Evolutionary conservation across 2,888 invertebrate species (phyloP).

Genomic region (Amphipyra tragopoginis): DNA sequence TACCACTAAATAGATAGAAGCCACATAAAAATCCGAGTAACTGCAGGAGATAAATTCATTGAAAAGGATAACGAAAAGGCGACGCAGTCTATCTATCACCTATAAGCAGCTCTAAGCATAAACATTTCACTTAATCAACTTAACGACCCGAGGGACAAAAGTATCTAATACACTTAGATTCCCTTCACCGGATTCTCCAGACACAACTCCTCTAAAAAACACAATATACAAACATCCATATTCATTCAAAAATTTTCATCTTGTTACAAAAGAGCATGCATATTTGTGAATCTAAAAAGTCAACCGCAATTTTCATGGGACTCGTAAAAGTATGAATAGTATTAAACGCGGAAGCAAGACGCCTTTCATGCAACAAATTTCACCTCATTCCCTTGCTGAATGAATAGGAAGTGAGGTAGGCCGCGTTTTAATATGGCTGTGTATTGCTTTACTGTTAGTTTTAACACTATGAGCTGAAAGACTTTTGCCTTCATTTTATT

Average conservation of each 20-base stretch:
- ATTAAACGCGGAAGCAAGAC: constrained; percentile 60
- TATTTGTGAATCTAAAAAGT: constrained; percentile 52
- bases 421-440: constrained; percentile 43
- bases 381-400: constrained; percentile 63
- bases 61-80: no score
- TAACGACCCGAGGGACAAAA: neutral
- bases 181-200: neutral
- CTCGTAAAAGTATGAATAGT: constrained; percentile 64
- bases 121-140: neutral
- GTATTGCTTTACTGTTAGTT: constrained; percentile 31
- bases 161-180: neutral
- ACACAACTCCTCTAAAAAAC: constrained; percentile 2
- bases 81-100: no score
- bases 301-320: constrained; percentile 56
- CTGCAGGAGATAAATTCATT: no score
- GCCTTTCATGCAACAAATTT: constrained; percentile 63
- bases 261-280: constrained; percentile 34
- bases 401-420: constrained; percentile 59
- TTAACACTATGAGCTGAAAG: constrained; percentile 26
- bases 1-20: no score
- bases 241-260: constrained; percentile 35
- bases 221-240: constrained; percentile 24
- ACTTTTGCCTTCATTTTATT: constrained; percentile 9
- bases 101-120: neutral
- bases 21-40: no score